Conservation (phyloP, 2,797 vertebrate genomes). For the Hipposideros larvatus region DNA sequence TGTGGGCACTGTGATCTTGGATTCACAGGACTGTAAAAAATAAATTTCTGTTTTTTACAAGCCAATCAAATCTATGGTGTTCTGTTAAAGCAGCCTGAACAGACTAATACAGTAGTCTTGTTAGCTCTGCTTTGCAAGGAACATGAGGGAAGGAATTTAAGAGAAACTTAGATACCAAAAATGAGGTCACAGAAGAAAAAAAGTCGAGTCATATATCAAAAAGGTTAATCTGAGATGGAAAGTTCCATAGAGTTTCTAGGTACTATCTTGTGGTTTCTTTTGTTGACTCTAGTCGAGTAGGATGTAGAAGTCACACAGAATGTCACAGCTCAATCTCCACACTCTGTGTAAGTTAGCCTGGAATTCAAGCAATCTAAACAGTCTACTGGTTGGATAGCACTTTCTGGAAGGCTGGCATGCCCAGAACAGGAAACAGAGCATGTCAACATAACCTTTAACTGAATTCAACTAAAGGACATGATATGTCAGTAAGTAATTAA, state of each 20-base stretch:
- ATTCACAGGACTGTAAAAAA: not conserved
- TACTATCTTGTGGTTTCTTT: not conserved
- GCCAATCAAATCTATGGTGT: not conserved
- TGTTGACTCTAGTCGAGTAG: not conserved
- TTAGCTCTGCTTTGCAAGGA: not conserved
- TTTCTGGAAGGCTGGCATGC: not conserved
- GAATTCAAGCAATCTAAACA: not conserved
- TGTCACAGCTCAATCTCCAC: not conserved
- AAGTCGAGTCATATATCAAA: not conserved
- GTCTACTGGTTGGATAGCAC: not conserved
- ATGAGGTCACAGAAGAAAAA: not conserved
- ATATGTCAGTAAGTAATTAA: not conserved
- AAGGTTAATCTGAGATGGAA: not conserved
- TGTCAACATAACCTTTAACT: not conserved
- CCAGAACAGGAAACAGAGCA: not conserved
- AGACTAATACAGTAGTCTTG: not conserved
- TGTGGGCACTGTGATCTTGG: not conserved
- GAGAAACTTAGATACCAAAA: not conserved
- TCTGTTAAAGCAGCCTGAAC: not conserved
- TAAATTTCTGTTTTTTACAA: not conserved
- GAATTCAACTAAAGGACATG: not conserved
- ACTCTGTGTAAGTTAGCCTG: not conserved
- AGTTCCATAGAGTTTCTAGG: not conserved
- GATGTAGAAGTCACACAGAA: not conserved
- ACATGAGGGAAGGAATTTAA: not conserved